Evolutionary conservation across 64 coral and sea anemone genomes (phyloP).

Genomic region (Actinia tenebrosa): DNA sequence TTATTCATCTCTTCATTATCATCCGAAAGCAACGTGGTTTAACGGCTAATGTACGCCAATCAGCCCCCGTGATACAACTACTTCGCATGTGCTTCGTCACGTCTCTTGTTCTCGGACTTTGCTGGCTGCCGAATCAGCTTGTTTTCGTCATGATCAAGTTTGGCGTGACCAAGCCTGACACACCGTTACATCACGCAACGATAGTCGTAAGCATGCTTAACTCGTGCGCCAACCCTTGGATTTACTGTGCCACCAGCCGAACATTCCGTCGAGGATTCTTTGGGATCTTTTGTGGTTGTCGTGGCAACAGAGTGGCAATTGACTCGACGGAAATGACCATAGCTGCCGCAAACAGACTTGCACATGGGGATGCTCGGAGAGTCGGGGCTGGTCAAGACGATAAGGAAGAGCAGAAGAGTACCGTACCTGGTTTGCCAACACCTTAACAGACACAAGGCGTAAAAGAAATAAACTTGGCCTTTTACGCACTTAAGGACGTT

Average conservation of each 20-base stretch:
- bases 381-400: background rate
- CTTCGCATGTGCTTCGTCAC: slow-evolving; percentile 45
- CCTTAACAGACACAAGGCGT: no score
- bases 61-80: background rate
- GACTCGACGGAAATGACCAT: slow-evolving; percentile 8
- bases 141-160: slow-evolving; percentile 41
- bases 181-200: slow-evolving; percentile 26
- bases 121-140: slow-evolving; percentile 42
- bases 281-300: background rate
- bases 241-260: slow-evolving; percentile 28
- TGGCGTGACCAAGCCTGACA: slow-evolving; percentile 29
- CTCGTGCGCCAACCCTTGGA: slow-evolving; percentile 46
- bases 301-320: background rate
- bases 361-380: background rate
- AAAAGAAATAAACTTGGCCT: no score
- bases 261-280: slow-evolving; percentile 16
- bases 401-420: background rate
- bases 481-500: no score
- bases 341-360: background rate
- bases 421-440: no score
- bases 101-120: slow-evolving; percentile 16
- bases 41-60: background rate
- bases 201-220: slow-evolving; percentile 36
- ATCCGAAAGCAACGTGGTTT: background rate
- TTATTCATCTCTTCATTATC: slow-evolving; percentile 18